phyloP scores from a whole-genome alignment of 1,140 invertebrate species.

The Thaumetopoea pityocampa region DNA sequence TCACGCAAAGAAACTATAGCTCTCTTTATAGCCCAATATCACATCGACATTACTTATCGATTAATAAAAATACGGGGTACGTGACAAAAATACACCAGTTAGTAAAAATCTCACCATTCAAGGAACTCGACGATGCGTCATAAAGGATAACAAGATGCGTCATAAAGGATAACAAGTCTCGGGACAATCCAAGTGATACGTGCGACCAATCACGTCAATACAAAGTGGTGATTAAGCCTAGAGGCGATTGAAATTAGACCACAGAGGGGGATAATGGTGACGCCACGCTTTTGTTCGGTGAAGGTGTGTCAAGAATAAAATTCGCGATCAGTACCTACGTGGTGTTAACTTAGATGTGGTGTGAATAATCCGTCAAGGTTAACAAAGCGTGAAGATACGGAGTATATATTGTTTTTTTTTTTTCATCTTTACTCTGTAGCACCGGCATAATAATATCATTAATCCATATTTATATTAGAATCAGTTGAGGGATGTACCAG shows the following conservation, averaged over 20 bases:
- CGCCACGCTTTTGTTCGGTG: constrained; percentile 3
- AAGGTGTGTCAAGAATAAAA: not conserved
- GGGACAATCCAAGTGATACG: constrained; percentile 9
- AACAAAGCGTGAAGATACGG: too few relatives aligned
- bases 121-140: not conserved
- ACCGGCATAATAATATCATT: too few relatives aligned
- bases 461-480: too few relatives aligned
- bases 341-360: too few relatives aligned
- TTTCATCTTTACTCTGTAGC: too few relatives aligned
- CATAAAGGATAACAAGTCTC: not conserved
- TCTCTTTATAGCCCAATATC: not conserved
- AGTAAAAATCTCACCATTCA: not conserved
- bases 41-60: constrained; percentile 6
- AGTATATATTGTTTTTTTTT: too few relatives aligned
- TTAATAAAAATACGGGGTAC: not conserved
- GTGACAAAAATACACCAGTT: constrained; percentile 4
- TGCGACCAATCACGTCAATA: constrained; percentile 1
- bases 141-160: constrained; percentile 5
- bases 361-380: too few relatives aligned
- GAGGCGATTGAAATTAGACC: constrained; percentile 16
- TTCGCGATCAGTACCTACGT: too few relatives aligned
- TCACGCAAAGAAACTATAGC: not conserved
- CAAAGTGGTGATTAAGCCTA: constrained; percentile 12
- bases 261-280: constrained; percentile 4
- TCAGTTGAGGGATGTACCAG: too few relatives aligned